Base-by-base conservation (phyloP, 2,888 invertebrate species). In the Lissonota sp. region DNA sequence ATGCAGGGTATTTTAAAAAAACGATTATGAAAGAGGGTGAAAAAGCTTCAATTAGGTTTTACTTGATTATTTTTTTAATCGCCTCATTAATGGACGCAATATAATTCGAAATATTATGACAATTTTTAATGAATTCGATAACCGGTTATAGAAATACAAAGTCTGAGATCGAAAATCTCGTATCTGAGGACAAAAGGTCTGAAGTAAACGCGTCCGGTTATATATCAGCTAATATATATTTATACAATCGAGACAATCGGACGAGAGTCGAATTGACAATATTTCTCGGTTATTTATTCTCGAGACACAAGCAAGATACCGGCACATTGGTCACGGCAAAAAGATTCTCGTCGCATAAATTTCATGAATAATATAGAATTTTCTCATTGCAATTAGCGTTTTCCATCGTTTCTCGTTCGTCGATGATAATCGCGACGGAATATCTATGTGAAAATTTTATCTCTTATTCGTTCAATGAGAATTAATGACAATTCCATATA, bases 341-440 rank as follows among this genome's bases (percentile, higher is more conserved):
- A 74, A 73, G 14, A 39, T 39, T 7, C 39, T 37, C n/a, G 39
- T 26, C 26, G 8, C 46, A 51, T 10, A 69, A 60, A 46, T 70
- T 75, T 71, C 71, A 71, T 71, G 75, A 80, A 80, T 75, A 75
- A 80, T 71, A 75, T 79, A 64, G 37, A 64, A 75, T 70, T 64
- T 67, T 66, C 70, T 66, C 64, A 14, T 40, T 42, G 69, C 79
- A 80, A 80, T 80, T 80, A 80, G 79, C 64, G 75, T 66, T 75
- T 64, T 46, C 70, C 70, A 46, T 60, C 39, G 69, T 63, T 42
- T 53, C 49, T 37, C 75, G 26, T 70, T 51, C 51, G 42, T 58
- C 64, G 64, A 78, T 71, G 2, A 71, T 42, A 60, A 74, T 67
- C 69, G 49, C 55, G 57, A 69, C 62, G 69, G 79, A 73, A 79